Evolutionary conservation across 1,140 invertebrate genomes (phyloP).

Genomic region (Trichonephila clavata): DNA sequence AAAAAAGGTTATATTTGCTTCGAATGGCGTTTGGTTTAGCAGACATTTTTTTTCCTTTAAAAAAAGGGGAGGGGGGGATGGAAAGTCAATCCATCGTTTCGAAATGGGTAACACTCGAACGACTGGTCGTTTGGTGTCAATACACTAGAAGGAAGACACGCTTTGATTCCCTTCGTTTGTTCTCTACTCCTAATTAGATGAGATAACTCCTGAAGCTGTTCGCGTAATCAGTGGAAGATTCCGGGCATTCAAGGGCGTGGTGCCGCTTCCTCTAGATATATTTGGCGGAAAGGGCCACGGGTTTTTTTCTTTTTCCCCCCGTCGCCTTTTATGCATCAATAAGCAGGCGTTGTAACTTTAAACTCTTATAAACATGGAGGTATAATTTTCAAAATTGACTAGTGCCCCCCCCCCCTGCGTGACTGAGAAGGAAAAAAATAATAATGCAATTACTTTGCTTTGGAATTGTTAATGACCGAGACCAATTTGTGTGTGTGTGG

Average conservation of each 20-base stretch:
- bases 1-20: too few species aligned
- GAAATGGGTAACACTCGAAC: conserved; percentile 19
- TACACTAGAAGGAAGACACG: conserved; percentile 71
- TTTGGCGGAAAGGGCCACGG: background rate
- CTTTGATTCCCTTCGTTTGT: conserved; percentile 76
- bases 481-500: too few species aligned
- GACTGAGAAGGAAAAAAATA: too few species aligned
- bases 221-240: conserved; percentile 30
- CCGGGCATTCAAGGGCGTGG: conserved; percentile 37
- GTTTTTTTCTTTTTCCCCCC: background rate
- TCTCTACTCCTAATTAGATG: conserved; percentile 71
- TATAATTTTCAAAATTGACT: background rate
- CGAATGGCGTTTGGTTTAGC: too few species aligned
- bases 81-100: background rate
- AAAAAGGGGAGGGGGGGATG: background rate
- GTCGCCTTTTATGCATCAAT: background rate
- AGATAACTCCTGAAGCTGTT: conserved; percentile 62
- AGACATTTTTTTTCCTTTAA: too few species aligned
- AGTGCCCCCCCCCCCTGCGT: too few species aligned
- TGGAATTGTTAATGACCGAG: too few species aligned
- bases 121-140: conserved; percentile 72
- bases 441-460: too few species aligned
- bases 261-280: background rate
- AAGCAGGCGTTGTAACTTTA: background rate
- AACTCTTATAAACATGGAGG: background rate